Evolutionary conservation across 2,888 invertebrate genomes (phyloP), one percentile per base, ranked within the genome.

Genomic region (Archips crataeganus): DNA sequence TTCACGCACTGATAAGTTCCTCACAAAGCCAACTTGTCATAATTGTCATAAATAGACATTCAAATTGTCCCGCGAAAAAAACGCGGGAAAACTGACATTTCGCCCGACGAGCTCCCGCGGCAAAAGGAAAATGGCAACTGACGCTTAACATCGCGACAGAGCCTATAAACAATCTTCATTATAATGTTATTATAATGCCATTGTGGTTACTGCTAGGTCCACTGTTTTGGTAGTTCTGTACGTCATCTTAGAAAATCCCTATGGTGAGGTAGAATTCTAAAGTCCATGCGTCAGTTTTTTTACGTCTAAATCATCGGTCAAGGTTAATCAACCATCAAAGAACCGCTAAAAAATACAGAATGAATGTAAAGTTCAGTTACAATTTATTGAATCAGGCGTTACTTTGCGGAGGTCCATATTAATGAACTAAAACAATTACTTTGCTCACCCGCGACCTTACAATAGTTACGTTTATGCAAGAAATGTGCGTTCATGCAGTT

Each of bases 71-170:
- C 75, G 76, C 68, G 74, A 75, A 71, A 62, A 61, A 39, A 70
- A 69, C 79, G 81, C 83, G 80, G 81, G 83, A 85, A 85, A 81
- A 78, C 75, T 81, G 75, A 78, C 87, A 86, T 84, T 81, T 82
- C 80, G 78, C 74, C 66, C 64, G 80, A 85, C 87, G 78, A 84
- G 85, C 79, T 81, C 77, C 79, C 86, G 80, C 84, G 77, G 70
- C 82, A 77, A 79, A 79, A 77, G 85, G 80, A 84, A 85, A 84
- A 85, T 83, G 79, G 78, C 81, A 78, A 90, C 90, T 90, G 88
- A 81, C 78, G 80, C 77, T 66, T 76, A 76, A 75, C 75, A 75
- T 75, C 63, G 77, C 75, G 78, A 79, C 8, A 63, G 77, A 75
- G 79, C 78, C 79, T 84, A 80, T 83, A 82, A 82, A 83, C 82